Evolutionary conservation across 1,140 invertebrate species (phyloP).

Genomic region (Drosophila tristis): DNA sequence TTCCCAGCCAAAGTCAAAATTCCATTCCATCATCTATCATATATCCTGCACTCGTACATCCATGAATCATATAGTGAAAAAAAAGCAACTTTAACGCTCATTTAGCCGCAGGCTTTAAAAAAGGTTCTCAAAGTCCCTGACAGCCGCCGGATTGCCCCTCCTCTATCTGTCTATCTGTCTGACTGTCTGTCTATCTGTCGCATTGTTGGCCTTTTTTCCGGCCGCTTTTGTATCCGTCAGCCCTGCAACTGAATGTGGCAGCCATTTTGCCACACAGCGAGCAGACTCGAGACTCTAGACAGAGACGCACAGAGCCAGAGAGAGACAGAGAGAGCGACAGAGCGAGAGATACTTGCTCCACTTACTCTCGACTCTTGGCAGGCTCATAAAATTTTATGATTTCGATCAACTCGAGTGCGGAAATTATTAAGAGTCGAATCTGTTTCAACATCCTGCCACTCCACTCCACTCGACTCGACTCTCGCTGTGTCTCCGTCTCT

Average conservation of each 20-base stretch:
- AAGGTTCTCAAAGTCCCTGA: constrained; percentile 41
- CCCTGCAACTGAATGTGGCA: constrained; percentile 62
- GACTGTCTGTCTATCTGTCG: constrained; percentile 35
- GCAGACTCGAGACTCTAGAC: background rate
- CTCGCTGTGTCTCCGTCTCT: constrained; percentile 3
- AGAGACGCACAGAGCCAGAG: constrained; percentile 11
- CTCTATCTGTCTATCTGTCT: constrained; percentile 23
- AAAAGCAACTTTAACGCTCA: constrained; percentile 61
- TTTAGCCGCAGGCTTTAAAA: constrained; percentile 69
- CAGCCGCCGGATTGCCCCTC: constrained; percentile 22
- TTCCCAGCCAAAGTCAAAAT: no score
- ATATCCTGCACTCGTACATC: constrained; percentile 8
- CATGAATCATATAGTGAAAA: constrained; percentile 13
- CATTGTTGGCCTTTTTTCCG: constrained; percentile 44
- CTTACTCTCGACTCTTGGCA: constrained; percentile 73
- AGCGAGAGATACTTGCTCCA: constrained; percentile 40
- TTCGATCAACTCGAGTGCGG: constrained; percentile 83
- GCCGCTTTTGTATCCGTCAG: constrained; percentile 15
- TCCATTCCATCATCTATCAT: constrained; percentile 49
- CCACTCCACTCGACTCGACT: constrained; percentile 1
- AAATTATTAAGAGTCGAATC: constrained; percentile 83
- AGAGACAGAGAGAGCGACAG: constrained; percentile 3
- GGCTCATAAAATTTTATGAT: constrained; percentile 83
- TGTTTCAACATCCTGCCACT: constrained; percentile 76
- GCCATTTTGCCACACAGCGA: constrained; percentile 65